Evolutionary conservation across 1,140 invertebrate species (phyloP).

Genomic region (Drosophila teissieri): DNA sequence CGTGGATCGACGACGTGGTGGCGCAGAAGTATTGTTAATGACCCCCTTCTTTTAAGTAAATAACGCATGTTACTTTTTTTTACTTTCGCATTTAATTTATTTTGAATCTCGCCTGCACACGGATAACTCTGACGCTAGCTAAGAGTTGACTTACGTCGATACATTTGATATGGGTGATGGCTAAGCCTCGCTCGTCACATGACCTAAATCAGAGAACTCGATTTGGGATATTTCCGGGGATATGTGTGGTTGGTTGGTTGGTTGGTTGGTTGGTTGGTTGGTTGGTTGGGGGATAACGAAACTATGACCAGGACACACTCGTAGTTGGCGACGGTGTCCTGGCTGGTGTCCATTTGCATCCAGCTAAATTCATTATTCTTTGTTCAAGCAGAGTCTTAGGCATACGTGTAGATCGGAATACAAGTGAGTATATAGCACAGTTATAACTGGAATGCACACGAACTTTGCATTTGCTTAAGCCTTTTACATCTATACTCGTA

Average conservation of each 20-base stretch:
- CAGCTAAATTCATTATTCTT: conserved; percentile 42
- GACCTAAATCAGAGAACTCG: conserved; percentile 50
- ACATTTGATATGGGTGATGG: conserved; percentile 77
- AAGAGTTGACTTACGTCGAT: conserved; percentile 66
- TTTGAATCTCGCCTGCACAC: conserved; percentile 37
- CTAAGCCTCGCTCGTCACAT: conserved; percentile 59
- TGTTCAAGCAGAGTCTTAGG: conserved; percentile 60
- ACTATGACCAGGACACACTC: conserved; percentile 1
- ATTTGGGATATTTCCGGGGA: conserved; percentile 56
- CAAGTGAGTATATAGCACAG: conserved; percentile 76
- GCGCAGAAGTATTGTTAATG: conserved; percentile 1
- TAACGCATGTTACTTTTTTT: not conserved
- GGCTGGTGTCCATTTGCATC: conserved; percentile 4
- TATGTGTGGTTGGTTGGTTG: conserved; percentile 36
- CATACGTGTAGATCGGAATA: conserved; percentile 62
- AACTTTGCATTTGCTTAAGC: conserved; percentile 50
- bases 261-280: no score
- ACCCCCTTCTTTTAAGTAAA: not conserved
- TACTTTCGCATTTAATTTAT: conserved; percentile 51
- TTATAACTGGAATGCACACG: conserved; percentile 65
- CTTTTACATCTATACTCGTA: conserved; percentile 35
- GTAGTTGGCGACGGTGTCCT: not conserved
- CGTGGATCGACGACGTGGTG: conserved; percentile 53
- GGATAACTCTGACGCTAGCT: conserved; percentile 59
- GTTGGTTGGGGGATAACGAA: conserved; percentile 22